Evolutionary conservation across 2,797 vertebrate genomes (phyloP).

Genomic region (Enteromius treurensis): DNA sequence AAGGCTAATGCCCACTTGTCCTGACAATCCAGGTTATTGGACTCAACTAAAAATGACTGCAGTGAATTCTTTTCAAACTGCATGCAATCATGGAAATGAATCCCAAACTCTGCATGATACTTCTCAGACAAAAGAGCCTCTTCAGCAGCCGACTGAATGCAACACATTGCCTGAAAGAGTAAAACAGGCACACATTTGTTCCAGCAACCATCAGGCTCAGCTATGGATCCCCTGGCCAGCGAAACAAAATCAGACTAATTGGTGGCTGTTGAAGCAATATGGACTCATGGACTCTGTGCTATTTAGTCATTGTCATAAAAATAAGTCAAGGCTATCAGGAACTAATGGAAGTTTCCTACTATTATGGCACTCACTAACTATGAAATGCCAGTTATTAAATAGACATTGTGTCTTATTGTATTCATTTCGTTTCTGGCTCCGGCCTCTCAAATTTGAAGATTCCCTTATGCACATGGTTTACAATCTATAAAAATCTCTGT

Average conservation of each 20-base stretch:
- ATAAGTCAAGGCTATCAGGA: conserved; percentile 11
- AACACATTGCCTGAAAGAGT: conserved; percentile 14
- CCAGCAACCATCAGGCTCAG: conserved; percentile 24
- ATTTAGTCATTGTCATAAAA: conserved; percentile 18
- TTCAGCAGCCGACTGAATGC: conserved; percentile 9
- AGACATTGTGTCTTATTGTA: conserved; percentile 12
- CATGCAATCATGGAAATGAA: conserved; percentile 27
- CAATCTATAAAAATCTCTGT: conserved; percentile 55
- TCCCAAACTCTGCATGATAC: not conserved
- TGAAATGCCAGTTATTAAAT: conserved; percentile 22
- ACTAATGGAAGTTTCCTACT: conserved; percentile 14
- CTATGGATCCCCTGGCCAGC: conserved; percentile 26
- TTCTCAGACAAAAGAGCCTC: conserved; percentile 35
- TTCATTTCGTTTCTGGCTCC: conserved; percentile 20
- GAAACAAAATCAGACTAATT: conserved; percentile 29
- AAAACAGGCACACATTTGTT: conserved; percentile 20
- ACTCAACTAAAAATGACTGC: conserved; percentile 6
- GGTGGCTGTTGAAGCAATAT: conserved; percentile 7
- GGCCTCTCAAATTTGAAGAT: conserved; percentile 41
- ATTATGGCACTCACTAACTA: not conserved
- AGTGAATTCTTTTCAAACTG: conserved; percentile 32
- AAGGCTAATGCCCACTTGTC: conserved; percentile 5
- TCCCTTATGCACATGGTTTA: conserved; percentile 60
- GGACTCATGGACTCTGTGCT: conserved; percentile 9
- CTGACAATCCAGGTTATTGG: conserved; percentile 22